phyloP scores from a whole-genome alignment of 2,888 invertebrate genomes.

The Sinohyriopsis cumingii region DNA sequence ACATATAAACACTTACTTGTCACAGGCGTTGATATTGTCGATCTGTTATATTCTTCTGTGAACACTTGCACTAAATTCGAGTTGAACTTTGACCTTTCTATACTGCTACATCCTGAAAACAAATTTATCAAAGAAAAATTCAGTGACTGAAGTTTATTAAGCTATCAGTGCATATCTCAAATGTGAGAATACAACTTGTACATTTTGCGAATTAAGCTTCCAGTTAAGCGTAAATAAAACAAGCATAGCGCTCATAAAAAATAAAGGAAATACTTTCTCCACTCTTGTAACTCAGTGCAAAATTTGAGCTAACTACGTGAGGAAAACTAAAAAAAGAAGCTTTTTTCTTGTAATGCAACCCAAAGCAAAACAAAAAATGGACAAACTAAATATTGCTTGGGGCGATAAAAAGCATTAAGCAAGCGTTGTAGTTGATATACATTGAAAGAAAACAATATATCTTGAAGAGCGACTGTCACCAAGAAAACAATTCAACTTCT shows the following conservation, averaged over 20 bases:
- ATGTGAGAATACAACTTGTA: no score
- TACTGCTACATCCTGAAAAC: conserved; percentile 77
- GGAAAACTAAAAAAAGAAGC: no score
- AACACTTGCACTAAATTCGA: conserved; percentile 88
- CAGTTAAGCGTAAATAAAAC: no score
- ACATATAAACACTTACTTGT: conserved; percentile 20
- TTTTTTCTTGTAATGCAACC: no score
- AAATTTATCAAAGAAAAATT: not conserved
- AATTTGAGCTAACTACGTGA: not conserved
- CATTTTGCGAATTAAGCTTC: no score
- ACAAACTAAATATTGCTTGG: not conserved
- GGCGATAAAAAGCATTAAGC: not conserved
- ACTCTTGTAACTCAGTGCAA: conserved; percentile 9
- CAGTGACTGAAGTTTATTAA: no score
- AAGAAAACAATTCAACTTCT: no score
- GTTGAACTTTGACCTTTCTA: conserved; percentile 87
- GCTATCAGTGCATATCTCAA: no score
- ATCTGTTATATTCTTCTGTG: conserved; percentile 80
- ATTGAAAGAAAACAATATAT: no score
- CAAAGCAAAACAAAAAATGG: not conserved
- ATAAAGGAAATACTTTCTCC: conserved; percentile 8
- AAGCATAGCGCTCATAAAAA: not conserved
- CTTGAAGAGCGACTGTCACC: no score
- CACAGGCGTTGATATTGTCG: conserved; percentile 16
- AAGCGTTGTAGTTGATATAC: no score